Evolutionary conservation across 1,140 invertebrate species (phyloP).

Genomic region (Chrysopa pallens): DNA sequence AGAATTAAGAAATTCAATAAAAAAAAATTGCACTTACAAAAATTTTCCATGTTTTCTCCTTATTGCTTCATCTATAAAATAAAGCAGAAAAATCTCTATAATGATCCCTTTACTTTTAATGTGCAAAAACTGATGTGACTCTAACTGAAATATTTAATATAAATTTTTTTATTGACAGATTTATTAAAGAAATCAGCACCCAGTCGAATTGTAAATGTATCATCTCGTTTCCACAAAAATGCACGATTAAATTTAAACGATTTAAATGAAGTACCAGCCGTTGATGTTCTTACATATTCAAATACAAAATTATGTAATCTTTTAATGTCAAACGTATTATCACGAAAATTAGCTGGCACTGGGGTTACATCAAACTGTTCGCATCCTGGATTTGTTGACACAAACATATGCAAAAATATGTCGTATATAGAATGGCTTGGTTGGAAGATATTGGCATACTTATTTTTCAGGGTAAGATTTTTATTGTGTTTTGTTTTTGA

Average conservation of each 20-base stretch:
- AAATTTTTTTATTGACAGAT: slow-evolving; percentile 13
- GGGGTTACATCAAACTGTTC: slow-evolving; percentile 28
- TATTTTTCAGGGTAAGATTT: too few relatives aligned
- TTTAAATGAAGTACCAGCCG: slow-evolving; percentile 10
- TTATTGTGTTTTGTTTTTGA: too few relatives aligned
- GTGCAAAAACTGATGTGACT: too few relatives aligned
- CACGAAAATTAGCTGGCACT: slow-evolving; percentile 12
- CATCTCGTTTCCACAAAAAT: slow-evolving; percentile 12
- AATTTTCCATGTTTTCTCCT: too few relatives aligned
- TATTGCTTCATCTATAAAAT: too few relatives aligned
- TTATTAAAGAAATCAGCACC: slow-evolving; percentile 21
- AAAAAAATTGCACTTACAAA: too few relatives aligned
- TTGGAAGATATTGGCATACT: too few relatives aligned
- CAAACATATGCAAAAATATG: slow-evolving; percentile 14
- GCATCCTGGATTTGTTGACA: slow-evolving; percentile 32
- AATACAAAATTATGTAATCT: slow-evolving; percentile 19
- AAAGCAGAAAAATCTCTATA: too few relatives aligned
- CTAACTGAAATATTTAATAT: too few relatives aligned
- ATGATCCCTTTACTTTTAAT: too few relatives aligned
- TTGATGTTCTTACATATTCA: slow-evolving; percentile 9
- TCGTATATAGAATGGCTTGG: too few relatives aligned
- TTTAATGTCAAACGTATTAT: slow-evolving; percentile 16
- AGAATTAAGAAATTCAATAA: too few relatives aligned
- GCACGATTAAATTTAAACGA: slow-evolving; percentile 12
- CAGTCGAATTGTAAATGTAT: slow-evolving; percentile 17